Conservation (phyloP, 1,140 invertebrate genomes). For the Pachypeltis micranthus region DNA sequence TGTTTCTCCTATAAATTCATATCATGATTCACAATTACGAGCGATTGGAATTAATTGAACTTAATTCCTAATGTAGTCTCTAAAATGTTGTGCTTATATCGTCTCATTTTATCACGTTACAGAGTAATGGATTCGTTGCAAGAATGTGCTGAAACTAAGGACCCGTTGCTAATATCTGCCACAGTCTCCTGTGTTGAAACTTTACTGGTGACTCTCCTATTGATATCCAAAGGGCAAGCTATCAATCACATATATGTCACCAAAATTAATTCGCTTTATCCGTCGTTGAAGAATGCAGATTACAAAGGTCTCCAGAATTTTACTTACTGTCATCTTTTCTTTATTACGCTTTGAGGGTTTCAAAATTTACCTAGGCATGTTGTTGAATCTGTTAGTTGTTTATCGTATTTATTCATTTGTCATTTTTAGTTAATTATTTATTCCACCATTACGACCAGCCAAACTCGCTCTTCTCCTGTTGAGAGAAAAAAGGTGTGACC, state of each 20-base stretch:
- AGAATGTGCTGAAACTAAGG: slow-evolving; percentile 58
- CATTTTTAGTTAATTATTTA: slow-evolving; percentile 9
- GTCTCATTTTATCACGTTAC: slow-evolving; percentile 20
- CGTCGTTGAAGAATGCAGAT: slow-evolving; percentile 61
- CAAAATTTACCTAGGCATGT: too few relatives aligned
- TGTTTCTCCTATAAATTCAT: too few relatives aligned
- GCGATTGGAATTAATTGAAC: too few relatives aligned
- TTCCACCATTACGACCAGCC: too few relatives aligned
- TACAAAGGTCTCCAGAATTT: slow-evolving; percentile 58
- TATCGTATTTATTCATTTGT: neutral
- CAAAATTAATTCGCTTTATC: slow-evolving; percentile 59
- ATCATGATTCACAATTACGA: too few relatives aligned
- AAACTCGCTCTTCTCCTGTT: too few relatives aligned
- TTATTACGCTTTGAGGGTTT: too few relatives aligned
- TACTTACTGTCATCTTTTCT: too few relatives aligned
- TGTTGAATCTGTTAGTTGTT: too few relatives aligned
- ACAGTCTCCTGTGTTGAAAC: slow-evolving; percentile 75
- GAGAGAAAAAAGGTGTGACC: too few relatives aligned
- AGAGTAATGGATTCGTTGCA: slow-evolving; percentile 86
- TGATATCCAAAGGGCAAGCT: slow-evolving; percentile 57
- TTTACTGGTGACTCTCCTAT: slow-evolving; percentile 68
- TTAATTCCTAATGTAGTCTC: too few relatives aligned
- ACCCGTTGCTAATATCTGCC: slow-evolving; percentile 58
- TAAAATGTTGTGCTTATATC: neutral
- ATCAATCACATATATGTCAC: slow-evolving; percentile 42